Evolutionary conservation across 2,113 vertebrate genomes (phyloP).

Genomic region (Regulus satrapa): DNA sequence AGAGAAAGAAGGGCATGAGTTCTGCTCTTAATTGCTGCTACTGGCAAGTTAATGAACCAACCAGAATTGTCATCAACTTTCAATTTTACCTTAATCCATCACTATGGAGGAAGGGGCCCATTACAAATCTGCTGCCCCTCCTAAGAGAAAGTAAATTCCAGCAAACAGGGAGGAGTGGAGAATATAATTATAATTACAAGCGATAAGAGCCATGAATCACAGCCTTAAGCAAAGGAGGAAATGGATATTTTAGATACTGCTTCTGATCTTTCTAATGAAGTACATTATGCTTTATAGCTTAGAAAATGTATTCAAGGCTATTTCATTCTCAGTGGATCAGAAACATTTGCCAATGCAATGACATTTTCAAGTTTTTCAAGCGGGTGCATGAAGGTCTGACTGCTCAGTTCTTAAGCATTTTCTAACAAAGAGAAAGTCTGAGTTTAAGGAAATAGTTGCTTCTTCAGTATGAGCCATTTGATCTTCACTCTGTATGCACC

Average conservation of each 20-base stretch:
- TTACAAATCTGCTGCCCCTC: not conserved
- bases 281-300: not conserved
- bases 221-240: slow-evolving; percentile 1
- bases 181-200: not conserved
- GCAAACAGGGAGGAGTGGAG: not conserved
- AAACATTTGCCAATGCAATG: not conserved
- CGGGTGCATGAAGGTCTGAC: not conserved
- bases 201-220: not conserved
- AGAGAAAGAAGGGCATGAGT: not conserved
- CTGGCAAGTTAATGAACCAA: not conserved
- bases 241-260: not conserved
- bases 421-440: not conserved
- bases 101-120: not conserved
- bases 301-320: not conserved
- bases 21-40: not conserved
- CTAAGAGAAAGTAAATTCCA: not conserved
- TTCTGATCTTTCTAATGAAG: slow-evolving; percentile 5
- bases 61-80: not conserved
- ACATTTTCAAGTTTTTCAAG: not conserved
- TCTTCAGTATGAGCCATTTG: not conserved
- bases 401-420: not conserved
- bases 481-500: not conserved
- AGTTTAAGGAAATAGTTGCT: not conserved
- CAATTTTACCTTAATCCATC: not conserved
- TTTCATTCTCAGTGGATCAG: not conserved